Evolutionary conservation across 2,888 invertebrate genomes (phyloP).

Genomic region (Pharmacophagus antenor): DNA sequence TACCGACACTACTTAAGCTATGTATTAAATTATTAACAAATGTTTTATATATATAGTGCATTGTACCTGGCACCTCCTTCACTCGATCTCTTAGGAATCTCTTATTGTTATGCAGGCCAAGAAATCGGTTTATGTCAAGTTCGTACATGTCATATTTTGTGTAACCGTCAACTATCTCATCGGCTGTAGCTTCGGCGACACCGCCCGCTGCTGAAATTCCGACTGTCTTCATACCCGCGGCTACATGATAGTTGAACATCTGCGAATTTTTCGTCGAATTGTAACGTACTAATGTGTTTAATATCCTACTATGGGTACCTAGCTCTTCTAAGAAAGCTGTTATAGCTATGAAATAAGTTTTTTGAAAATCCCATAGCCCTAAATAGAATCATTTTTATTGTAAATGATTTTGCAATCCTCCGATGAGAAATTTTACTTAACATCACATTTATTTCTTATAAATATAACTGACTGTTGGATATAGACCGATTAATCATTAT

Average conservation of each 20-base stretch:
- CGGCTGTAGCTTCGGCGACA: conserved; percentile 93
- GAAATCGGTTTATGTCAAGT: conserved; percentile 92
- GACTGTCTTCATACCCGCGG: conserved; percentile 97
- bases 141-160: conserved; percentile 93
- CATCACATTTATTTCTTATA: too few species aligned
- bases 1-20: background rate
- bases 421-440: too few species aligned
- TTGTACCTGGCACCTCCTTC: conserved; percentile 91
- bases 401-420: too few species aligned
- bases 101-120: conserved; percentile 96
- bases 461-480: too few species aligned
- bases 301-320: too few species aligned
- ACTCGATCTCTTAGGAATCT: conserved; percentile 95
- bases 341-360: too few species aligned
- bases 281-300: too few species aligned
- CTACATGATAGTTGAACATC: conserved; percentile 94
- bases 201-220: conserved; percentile 98
- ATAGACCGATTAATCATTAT: too few species aligned
- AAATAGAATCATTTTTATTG: too few species aligned
- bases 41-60: too few species aligned
- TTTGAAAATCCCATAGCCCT: too few species aligned
- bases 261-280: conserved; percentile 45
- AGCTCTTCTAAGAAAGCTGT: too few species aligned
- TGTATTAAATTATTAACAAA: background rate
- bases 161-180: conserved; percentile 91